A percentile compares a stretch with the other conserved stretches of the same genome.
Conservation (phyloP, 2,797 vertebrate genomes). For the Acrossocheilus wenchowensis region DNA sequence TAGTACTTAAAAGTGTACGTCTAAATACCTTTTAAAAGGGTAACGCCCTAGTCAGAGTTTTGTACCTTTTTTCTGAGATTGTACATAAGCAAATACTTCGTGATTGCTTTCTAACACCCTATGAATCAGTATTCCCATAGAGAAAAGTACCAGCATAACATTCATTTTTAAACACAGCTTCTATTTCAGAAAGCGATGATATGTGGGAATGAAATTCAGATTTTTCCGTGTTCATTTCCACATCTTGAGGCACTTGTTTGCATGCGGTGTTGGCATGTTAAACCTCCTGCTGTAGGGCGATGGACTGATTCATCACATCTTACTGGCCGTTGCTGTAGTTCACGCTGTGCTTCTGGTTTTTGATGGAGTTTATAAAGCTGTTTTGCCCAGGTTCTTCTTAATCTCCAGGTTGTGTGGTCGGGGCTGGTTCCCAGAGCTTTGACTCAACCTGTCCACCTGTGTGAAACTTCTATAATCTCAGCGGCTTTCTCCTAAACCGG, state of each 20-base stretch:
- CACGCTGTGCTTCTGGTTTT: slow-evolving; percentile 23
- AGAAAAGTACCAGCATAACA: slow-evolving; percentile 6
- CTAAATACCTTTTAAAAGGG: neutral
- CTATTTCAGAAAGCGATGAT: slow-evolving; percentile 29
- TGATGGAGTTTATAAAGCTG: slow-evolving; percentile 19
- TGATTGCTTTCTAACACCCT: neutral
- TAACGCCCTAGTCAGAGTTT: neutral
- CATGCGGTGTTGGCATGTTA: slow-evolving; percentile 28
- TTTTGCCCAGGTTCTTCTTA: slow-evolving; percentile 29
- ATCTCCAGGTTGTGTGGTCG: slow-evolving; percentile 13
- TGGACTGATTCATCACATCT: slow-evolving; percentile 47
- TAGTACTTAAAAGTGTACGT: neutral
- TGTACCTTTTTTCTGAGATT: neutral
- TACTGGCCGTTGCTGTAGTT: slow-evolving; percentile 38
- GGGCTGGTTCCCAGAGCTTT: slow-evolving; percentile 8
- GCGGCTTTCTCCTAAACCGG: neutral
- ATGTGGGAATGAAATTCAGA: slow-evolving; percentile 36
- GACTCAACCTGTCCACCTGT: slow-evolving; percentile 36
- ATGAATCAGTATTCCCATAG: slow-evolving; percentile 9
- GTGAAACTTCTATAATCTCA: neutral
- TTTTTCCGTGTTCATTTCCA: slow-evolving; percentile 38
- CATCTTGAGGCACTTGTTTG: slow-evolving; percentile 17
- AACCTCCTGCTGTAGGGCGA: slow-evolving; percentile 29
- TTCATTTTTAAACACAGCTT: slow-evolving; percentile 16
- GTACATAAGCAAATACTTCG: neutral